Percentiles rank a stretch among this genome's conserved stretches.
These are phyloP conservation scores for Dendrolimus pini DNA, from an alignment of 2,888 invertebrate genomes.

Conservation along the genomic window DNA sequence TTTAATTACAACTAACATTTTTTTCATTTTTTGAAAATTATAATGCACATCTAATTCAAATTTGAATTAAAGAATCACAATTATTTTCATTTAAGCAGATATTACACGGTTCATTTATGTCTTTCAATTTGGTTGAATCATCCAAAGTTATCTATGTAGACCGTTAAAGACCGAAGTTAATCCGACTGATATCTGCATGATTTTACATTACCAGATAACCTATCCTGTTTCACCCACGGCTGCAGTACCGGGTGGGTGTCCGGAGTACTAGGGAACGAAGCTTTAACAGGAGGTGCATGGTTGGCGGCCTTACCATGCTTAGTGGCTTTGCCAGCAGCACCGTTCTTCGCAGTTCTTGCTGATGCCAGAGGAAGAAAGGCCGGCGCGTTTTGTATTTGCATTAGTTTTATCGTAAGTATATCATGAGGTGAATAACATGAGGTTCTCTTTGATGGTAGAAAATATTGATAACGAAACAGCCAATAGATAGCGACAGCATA, in stretches of 20 bases:
- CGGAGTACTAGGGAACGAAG: conserved; percentile 60
- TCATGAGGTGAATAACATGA: neutral
- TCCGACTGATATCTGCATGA: too few species aligned
- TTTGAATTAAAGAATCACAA: too few species aligned
- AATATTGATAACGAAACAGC: too few species aligned
- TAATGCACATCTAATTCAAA: too few species aligned
- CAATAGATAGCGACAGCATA: too few species aligned
- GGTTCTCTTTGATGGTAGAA: neutral
- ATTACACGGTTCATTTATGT: too few species aligned
- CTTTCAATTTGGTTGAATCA: too few species aligned
- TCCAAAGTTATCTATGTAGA: too few species aligned
- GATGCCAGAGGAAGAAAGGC: conserved; percentile 58
- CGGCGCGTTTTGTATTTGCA: conserved; percentile 51
- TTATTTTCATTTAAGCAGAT: too few species aligned
- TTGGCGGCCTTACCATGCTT: conserved; percentile 62
- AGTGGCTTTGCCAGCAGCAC: conserved; percentile 61
- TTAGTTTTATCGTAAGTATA: conserved; percentile 60
- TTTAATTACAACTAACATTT: too few species aligned
- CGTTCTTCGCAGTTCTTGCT: conserved; percentile 63
- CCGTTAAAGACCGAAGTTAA: too few species aligned
- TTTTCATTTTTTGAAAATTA: too few species aligned
- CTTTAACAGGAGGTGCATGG: conserved; percentile 64
- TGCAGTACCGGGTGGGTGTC: conserved; percentile 71
- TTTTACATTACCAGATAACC: conserved; percentile 41
- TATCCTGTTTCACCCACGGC: conserved; percentile 68